Base-by-base conservation (phyloP, 1,140 invertebrate genomes). In the Meloidogyne floridensis region DNA sequence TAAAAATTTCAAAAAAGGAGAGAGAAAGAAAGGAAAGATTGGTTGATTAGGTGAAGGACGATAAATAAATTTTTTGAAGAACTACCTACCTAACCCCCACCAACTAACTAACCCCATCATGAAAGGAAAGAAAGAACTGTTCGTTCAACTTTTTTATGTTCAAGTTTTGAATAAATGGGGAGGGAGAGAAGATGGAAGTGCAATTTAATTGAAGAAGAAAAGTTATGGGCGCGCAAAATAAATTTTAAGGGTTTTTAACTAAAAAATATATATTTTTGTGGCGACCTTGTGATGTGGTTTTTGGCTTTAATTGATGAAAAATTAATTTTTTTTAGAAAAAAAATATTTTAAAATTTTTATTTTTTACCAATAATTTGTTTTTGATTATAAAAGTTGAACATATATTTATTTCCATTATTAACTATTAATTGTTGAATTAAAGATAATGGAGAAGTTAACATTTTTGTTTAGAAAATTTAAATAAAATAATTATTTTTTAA, bases 371-470 rank as follows among this genome's bases (percentile, higher is more conserved):
- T 65, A 65, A 65, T n/a, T 65, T 65, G 59, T 18, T 65, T n/a
- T 65, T 65, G 59, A 65, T n/a, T n/a, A 65, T 65, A 65, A 65
- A 65, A 65, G n/a, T 65, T 65, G n/a, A n/a, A 65, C n/a, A 65
- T 13, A 65, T n/a, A n/a, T n/a, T 65, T 65, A 65, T 65, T 65
- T 65, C 59, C 59, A 65, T 65, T 65, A 65, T 47, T 47, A 47
- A 47, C 47, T 47, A 59, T 59, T 59, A 65, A 65, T 65, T 65
- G 59, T 65, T 65, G 59, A 65, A 65, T 65, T 65, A 65, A 15
- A 15, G 56, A 65, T 65, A n/a, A 65, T n/a, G 15, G 15, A n/a
- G 59, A n/a, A 65, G 59, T 65, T n/a, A 65, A 6, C 59, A 65
- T 65, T 47, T 47, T 47, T 6, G 7, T 47, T 6, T 47, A 13